Percentiles rank a stretch among this genome's conserved stretches.
phyloP scores from a whole-genome alignment of 2,797 vertebrate genomes.

The Falco rusticolus region DNA sequence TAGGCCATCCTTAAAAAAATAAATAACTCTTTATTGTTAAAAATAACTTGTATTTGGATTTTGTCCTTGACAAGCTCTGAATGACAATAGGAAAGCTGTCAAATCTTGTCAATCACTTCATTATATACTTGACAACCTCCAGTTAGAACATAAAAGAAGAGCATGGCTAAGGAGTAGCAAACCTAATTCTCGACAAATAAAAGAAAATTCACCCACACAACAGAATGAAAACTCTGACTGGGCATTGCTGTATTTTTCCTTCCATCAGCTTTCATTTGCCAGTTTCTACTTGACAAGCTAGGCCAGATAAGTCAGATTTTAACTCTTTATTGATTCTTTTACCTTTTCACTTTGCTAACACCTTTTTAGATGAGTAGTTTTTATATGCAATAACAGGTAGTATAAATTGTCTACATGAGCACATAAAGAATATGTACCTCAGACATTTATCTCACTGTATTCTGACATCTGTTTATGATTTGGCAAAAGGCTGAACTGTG shows the following conservation, averaged over 20 bases:
- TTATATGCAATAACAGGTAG: background rate
- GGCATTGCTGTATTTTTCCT: constrained; percentile 53
- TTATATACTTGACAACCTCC: constrained; percentile 45
- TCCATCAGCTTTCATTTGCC: constrained; percentile 68
- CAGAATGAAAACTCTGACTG: constrained; percentile 38
- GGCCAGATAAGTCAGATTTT: constrained; percentile 34
- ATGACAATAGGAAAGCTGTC: constrained; percentile 61
- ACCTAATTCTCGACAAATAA: constrained; percentile 71
- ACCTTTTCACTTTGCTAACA: constrained; percentile 29
- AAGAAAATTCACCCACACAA: constrained; percentile 63
- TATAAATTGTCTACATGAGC: background rate
- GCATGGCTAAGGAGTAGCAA: constrained; percentile 22
- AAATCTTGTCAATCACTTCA: constrained; percentile 67
- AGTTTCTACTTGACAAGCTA: constrained; percentile 41
- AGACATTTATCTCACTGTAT: background rate
- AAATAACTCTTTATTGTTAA: background rate
- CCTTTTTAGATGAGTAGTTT: constrained; percentile 38
- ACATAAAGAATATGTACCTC: background rate
- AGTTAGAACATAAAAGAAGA: constrained; percentile 57
- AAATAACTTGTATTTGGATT: constrained; percentile 6
- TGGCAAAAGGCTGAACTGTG: background rate
- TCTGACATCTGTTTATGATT: background rate
- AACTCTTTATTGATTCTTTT: constrained; percentile 45
- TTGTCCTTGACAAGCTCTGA: constrained; percentile 52
- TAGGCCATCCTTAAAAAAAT: constrained; percentile 7